phyloP scores from a whole-genome alignment of 2,113 vertebrate species.

The Geococcyx californianus region DNA sequence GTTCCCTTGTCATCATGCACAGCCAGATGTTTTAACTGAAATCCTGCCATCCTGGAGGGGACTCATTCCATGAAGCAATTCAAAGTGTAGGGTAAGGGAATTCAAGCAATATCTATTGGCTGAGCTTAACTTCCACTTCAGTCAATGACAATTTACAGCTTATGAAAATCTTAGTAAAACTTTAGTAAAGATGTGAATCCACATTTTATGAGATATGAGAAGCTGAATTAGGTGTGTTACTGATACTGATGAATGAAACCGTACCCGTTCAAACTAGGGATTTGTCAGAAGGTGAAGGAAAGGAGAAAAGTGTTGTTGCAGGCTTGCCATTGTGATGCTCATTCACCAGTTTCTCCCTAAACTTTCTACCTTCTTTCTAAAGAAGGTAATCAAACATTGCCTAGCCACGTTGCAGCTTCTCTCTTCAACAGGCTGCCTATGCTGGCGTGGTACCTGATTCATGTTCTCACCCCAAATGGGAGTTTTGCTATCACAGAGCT shows the following conservation, averaged over 20 bases:
- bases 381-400: not conserved
- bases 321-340: not conserved
- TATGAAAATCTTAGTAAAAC: not conserved
- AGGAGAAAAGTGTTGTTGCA: not conserved
- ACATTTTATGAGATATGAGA: not conserved
- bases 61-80: not conserved
- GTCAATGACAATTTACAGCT: not conserved
- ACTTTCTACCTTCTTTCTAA: not conserved
- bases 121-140: not conserved
- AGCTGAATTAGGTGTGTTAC: not conserved
- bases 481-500: not conserved
- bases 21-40: not conserved
- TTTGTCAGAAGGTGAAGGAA: not conserved
- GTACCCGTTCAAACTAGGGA: not conserved
- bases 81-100: not conserved
- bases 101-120: not conserved
- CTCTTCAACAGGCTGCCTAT: not conserved
- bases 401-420: not conserved
- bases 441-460: fast-evolving
- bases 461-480: not conserved
- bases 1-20: not conserved
- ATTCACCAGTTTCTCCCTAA: not conserved
- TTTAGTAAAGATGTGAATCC: not conserved
- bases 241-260: not conserved
- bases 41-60: not conserved